Base-by-base conservation (phyloP, 1,140 invertebrate genomes). In the Solenopsis invicta region DNA sequence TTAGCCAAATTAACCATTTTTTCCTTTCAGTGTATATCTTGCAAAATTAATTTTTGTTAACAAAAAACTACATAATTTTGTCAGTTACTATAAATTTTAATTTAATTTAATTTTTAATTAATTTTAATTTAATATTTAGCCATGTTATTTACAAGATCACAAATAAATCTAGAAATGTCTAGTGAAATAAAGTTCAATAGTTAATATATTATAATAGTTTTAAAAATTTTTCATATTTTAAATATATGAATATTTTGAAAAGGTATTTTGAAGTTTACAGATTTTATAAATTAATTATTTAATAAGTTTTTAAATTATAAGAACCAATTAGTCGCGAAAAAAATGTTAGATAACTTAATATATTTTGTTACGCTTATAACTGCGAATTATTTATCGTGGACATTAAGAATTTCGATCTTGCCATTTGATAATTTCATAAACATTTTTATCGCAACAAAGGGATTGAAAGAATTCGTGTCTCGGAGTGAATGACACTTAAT, bases 401-500 rank as follows among this genome's bases (percentile, higher is more conserved):
- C 54, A 41, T n/a, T 13, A 67, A 24, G 2, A 29, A 24, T 48
- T 45, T 37, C 5, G 18, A 62, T 1, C 4, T 24, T 41, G 16
- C n/a, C 13, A 16, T 45, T 24, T 13, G 34, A 71, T 61, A n/a
- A 21, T 18, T 56, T 5, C 9, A 13, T 18, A 9, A 67, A 48
- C 41, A 1, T 10, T 48, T 48, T 61, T 29, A n/a, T 50, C 41
- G n/a, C 12, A 9, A 6, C 4, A 10, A 59, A 45, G 45, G 24
- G 4, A 82, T 61, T 48, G 16, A 34, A n/a, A 48, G 34, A 67
- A 37, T 75, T 61, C 13, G 48, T 52, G 29, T 71, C 13, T 78
- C 56, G 24, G 77, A 87, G 59, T n/a, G 56, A 50, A 77, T 69
- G 37, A 87, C 85, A 48, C 85, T 64, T 50, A 29, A 71, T 69